Evolutionary conservation across 2,797 vertebrate genomes (phyloP).

Genomic region (Tokudaia muenninki): DNA sequence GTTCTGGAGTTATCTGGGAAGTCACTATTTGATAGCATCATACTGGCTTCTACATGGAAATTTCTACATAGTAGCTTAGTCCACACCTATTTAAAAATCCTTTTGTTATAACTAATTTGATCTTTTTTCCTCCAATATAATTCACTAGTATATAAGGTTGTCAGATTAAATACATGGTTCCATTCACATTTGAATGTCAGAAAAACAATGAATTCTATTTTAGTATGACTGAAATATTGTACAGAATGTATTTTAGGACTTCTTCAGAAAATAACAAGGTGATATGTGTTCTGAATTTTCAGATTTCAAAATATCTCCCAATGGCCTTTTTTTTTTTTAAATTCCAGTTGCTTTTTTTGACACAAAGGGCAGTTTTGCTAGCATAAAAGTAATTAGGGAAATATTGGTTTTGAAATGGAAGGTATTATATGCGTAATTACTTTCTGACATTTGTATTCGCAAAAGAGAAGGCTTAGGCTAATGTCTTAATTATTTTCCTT

Average conservation of each 20-base stretch:
- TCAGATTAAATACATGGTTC: constrained; percentile 31
- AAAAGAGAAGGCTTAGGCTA: constrained; percentile 3
- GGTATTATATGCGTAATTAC: constrained; percentile 28
- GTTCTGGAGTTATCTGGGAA: not conserved
- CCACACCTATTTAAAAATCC: constrained; percentile 21
- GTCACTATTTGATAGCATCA: not conserved
- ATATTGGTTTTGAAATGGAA: constrained; percentile 41
- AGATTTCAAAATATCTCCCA: constrained; percentile 55
- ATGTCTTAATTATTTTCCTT: constrained; percentile 30
- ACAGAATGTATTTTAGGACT: not conserved
- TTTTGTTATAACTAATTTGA: constrained; percentile 31
- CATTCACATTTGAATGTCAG: constrained; percentile 68
- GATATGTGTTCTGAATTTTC: constrained; percentile 45
- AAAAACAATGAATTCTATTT: constrained; percentile 60
- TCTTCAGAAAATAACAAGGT: not conserved
- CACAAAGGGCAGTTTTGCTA: constrained; percentile 9
- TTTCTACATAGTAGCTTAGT: not conserved
- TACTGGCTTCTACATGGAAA: not conserved
- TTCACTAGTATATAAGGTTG: not conserved
- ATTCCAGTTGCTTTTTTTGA: not conserved
- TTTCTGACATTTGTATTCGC: constrained; percentile 24
- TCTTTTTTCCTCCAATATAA: not conserved
- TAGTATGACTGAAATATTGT: constrained; percentile 27
- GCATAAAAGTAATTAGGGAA: constrained; percentile 31
- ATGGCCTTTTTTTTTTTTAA: constrained; percentile 10